Evolutionary conservation across 2,797 vertebrate species (phyloP).

Genomic region (Chrysocyon brachyurus): DNA sequence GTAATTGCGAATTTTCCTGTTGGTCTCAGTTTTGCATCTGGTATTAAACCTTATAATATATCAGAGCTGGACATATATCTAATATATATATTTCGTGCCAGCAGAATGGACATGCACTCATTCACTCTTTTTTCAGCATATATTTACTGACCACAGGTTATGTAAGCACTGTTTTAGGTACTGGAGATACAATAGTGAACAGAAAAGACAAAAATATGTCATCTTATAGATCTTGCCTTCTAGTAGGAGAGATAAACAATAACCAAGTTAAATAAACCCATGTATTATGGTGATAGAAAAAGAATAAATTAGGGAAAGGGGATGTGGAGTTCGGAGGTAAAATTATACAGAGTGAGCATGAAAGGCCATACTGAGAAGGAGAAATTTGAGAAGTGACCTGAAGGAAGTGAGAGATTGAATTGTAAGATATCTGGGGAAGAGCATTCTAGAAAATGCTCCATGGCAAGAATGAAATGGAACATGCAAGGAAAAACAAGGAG

Average conservation of each 20-base stretch:
- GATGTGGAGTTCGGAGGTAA: not conserved
- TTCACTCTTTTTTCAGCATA: not conserved
- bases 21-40: not conserved
- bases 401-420: not conserved
- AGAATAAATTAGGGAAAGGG: not conserved
- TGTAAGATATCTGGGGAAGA: not conserved
- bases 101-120: not conserved
- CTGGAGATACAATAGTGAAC: not conserved
- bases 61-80: not conserved
- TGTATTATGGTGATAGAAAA: not conserved
- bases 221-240: not conserved
- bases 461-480: not conserved
- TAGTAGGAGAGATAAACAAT: not conserved
- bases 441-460: not conserved
- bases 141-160: not conserved
- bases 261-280: not conserved
- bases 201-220: not conserved
- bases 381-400: not conserved
- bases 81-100: not conserved
- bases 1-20: conserved; percentile 16
- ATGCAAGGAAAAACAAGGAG: not conserved
- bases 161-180: not conserved
- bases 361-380: not conserved
- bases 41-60: not conserved
- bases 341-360: not conserved